These are phyloP conservation scores for Rhyacophila evoluta DNA, from an alignment of 2,888 invertebrate species.

Conservation along the genomic window DNA sequence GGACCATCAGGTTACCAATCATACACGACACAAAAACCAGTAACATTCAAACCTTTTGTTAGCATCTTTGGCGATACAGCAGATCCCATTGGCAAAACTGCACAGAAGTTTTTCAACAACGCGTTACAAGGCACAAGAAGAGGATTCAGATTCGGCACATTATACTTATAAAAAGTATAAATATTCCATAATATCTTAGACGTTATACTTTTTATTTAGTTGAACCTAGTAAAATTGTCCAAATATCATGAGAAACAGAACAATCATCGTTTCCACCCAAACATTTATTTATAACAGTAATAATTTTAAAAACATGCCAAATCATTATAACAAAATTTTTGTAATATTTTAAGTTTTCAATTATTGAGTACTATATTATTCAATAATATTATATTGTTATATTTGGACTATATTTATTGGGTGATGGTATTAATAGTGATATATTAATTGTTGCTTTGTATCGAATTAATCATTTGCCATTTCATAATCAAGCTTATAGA, in stretches of 20 bases:
- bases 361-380: no score
- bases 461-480: constrained; percentile 33
- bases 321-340: no score
- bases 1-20: constrained; percentile 29
- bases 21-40: constrained; percentile 47
- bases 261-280: no score
- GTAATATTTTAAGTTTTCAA: no score
- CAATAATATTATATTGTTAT: no score
- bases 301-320: no score
- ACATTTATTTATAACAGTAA: no score
- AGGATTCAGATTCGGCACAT: constrained; percentile 64
- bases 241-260: not conserved
- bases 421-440: constrained; percentile 8
- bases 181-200: not conserved
- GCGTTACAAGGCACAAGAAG: constrained; percentile 60
- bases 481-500: constrained; percentile 29
- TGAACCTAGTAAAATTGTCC: not conserved
- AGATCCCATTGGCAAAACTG: constrained; percentile 62
- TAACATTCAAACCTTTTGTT: constrained; percentile 63
- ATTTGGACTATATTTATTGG: not conserved
- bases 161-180: constrained; percentile 61
- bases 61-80: constrained; percentile 67
- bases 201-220: not conserved
- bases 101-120: constrained; percentile 50
- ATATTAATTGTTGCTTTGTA: not conserved